A percentile compares a stretch with the other conserved stretches of the same genome.
These are phyloP conservation scores for Leptinotarsa texana DNA, from an alignment of 1,140 invertebrate genomes.

Conservation along the genomic window DNA sequence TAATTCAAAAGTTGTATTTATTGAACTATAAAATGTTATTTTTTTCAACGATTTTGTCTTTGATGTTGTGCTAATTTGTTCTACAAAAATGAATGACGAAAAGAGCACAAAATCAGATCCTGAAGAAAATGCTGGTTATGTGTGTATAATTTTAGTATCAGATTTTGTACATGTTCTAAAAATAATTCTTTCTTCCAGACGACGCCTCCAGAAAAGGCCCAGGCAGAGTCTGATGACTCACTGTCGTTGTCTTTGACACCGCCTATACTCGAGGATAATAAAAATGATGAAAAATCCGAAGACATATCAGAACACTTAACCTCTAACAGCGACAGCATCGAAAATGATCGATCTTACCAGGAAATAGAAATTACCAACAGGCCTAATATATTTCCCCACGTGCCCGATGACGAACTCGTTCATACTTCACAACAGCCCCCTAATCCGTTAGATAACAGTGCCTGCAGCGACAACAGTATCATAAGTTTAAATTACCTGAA, in stretches of 20 bases:
- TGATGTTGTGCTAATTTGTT: too few relatives aligned
- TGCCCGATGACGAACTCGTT: slow-evolving; percentile 21
- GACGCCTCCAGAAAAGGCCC: neutral
- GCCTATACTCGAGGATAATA: slow-evolving; percentile 32
- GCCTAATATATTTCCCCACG: slow-evolving; percentile 22
- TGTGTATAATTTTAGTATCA: slow-evolving; percentile 1
- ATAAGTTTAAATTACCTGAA: slow-evolving; percentile 33
- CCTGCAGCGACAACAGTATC: slow-evolving; percentile 35
- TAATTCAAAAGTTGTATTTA: neutral
- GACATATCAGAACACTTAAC: slow-evolving; percentile 49
- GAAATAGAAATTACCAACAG: slow-evolving; percentile 51
- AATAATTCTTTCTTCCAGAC: neutral
- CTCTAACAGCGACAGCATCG: slow-evolving; percentile 42
- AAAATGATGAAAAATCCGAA: slow-evolving; percentile 27
- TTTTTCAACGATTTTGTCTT: too few relatives aligned
- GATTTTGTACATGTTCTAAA: slow-evolving; percentile 1
- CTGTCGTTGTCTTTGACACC: slow-evolving; percentile 36
- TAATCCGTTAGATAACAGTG: slow-evolving; percentile 40
- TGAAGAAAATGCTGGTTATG: neutral
- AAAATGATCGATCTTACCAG: slow-evolving; percentile 53
- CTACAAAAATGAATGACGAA: neutral
- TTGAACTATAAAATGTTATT: neutral
- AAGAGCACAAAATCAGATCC: neutral
- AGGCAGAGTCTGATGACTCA: slow-evolving; percentile 26
- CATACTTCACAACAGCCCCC: slow-evolving; percentile 35